Percentiles rank a stretch among this genome's conserved stretches.
These are phyloP conservation scores for Amiota minor DNA, from an alignment of 2,888 invertebrate species.

Conservation along the genomic window DNA sequence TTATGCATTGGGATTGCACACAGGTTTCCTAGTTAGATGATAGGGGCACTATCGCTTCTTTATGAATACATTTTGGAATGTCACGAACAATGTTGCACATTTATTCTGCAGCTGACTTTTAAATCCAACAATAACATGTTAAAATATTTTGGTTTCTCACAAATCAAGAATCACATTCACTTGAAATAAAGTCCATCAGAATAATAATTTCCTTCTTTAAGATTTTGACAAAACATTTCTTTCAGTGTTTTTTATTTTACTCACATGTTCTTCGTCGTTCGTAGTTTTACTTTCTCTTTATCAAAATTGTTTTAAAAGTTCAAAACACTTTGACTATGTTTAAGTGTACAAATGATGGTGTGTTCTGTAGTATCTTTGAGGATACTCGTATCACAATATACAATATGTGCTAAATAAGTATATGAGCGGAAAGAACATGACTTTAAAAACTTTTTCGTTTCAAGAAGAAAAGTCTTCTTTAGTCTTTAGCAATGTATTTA, in stretches of 20 bases:
- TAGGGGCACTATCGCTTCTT: conserved; percentile 26
- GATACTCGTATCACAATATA: no score
- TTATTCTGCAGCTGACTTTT: no score
- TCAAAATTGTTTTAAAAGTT: conserved; percentile 66
- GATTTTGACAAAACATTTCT: background rate
- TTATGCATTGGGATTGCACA: no score
- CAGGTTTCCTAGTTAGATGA: conserved; percentile 37
- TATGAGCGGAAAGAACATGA: conserved; percentile 53
- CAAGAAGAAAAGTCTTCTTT: background rate
- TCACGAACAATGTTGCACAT: no score
- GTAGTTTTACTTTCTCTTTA: conserved; percentile 44
- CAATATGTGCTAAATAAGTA: background rate
- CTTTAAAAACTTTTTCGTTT: conserved; percentile 59
- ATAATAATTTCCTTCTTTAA: no score
- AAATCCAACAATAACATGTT: no score
- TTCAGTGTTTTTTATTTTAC: background rate
- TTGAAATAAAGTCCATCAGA: no score
- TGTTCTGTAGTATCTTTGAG: background rate
- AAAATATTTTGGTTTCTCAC: no score
- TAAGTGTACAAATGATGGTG: background rate
- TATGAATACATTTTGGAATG: no score
- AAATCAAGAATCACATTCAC: no score
- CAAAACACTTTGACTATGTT: conserved; percentile 56
- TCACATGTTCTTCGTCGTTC: conserved; percentile 10
- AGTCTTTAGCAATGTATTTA: no score